phyloP scores from a whole-genome alignment of 2,113 vertebrate species.

The Psittacula cyanocephala region DNA sequence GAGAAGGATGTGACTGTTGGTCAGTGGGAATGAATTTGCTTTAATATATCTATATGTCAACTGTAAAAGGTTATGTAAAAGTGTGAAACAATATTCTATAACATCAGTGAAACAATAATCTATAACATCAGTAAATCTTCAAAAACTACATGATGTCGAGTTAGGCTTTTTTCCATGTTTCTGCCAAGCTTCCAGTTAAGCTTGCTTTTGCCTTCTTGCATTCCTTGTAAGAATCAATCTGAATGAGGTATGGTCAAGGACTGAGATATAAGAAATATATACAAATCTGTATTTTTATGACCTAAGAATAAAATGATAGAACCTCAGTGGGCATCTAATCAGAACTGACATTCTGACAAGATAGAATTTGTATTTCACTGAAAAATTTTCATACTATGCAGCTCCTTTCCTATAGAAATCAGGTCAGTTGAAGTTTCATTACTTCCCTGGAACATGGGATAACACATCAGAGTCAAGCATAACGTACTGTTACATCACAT shows the following conservation, averaged over 20 bases:
- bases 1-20: background rate
- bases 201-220: background rate
- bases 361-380: background rate
- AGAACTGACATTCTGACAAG: background rate
- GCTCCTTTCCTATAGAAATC: background rate
- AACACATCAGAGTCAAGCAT: background rate
- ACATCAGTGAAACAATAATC: background rate
- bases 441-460: background rate
- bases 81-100: background rate
- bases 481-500: background rate
- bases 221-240: background rate
- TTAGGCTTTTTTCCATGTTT: background rate
- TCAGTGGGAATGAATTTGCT: background rate
- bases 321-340: background rate
- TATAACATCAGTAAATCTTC: background rate
- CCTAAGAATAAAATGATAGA: background rate
- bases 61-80: background rate
- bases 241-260: background rate
- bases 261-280: background rate
- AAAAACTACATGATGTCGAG: background rate
- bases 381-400: background rate
- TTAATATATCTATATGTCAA: background rate
- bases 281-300: background rate
- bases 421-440: background rate
- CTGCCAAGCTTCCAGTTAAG: background rate